A percentile compares a stretch with the other conserved stretches of the same genome.
phyloP scores from a whole-genome alignment of 2,113 vertebrate genomes.

The Pelusios castaneus region DNA sequence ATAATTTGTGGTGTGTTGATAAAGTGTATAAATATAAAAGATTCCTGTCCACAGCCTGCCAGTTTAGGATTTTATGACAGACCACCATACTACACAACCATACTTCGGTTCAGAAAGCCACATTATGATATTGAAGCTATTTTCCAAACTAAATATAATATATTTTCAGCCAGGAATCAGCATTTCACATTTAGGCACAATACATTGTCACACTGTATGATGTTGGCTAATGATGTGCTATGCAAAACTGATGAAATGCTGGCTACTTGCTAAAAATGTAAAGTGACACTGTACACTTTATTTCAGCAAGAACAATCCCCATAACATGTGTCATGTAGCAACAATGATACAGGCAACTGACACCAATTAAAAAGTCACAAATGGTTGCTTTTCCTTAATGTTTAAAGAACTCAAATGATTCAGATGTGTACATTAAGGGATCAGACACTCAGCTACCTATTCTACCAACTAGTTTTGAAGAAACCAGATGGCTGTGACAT shows the following conservation, averaged over 20 bases:
- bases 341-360: slow-evolving; percentile 65
- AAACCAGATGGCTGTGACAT: slow-evolving; percentile 56
- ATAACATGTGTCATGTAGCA: slow-evolving; percentile 65
- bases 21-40: slow-evolving; percentile 35
- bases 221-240: slow-evolving; percentile 55
- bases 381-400: slow-evolving; percentile 62
- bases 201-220: slow-evolving; percentile 48
- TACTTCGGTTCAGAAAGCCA: slow-evolving; percentile 24
- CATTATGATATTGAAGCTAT: slow-evolving; percentile 2
- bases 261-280: slow-evolving; percentile 52
- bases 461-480: slow-evolving; percentile 54
- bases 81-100: background rate
- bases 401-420: slow-evolving; percentile 55
- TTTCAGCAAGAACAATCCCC: slow-evolving; percentile 32
- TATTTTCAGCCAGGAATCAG: slow-evolving; percentile 25
- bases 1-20: background rate
- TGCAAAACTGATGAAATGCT: slow-evolving; percentile 57
- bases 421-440: slow-evolving; percentile 64
- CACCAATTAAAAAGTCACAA: slow-evolving; percentile 75
- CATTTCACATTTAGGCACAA: slow-evolving; percentile 41
- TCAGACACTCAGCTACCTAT: slow-evolving; percentile 58
- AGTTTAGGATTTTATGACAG: slow-evolving; percentile 52
- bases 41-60: background rate
- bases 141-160: slow-evolving; percentile 26
- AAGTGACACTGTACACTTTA: slow-evolving; percentile 44